phyloP scores from a whole-genome alignment of 2,888 invertebrate species.

The Sicus ferrugineus region DNA sequence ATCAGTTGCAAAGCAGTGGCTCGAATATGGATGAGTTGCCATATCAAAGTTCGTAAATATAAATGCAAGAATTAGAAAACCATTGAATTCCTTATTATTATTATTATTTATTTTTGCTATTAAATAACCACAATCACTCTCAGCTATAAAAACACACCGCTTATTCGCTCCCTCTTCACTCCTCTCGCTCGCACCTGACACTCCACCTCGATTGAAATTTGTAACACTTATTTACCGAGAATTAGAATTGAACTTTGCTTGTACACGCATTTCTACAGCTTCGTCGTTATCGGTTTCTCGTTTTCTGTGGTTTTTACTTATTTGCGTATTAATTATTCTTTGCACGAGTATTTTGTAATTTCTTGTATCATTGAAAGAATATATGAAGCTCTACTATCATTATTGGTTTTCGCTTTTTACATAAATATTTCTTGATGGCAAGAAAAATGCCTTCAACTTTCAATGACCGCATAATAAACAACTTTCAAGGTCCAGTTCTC shows the following conservation, averaged over 20 bases:
- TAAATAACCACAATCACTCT: neutral
- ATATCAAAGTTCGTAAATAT: conserved; percentile 37
- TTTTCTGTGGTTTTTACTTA: conserved; percentile 5
- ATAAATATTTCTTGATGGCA: too few species aligned
- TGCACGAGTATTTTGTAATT: too few species aligned
- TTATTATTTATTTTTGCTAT: neutral
- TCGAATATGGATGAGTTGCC: conserved; percentile 25
- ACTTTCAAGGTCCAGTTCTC: too few species aligned
- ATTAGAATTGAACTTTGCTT: conserved; percentile 9
- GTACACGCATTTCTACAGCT: conserved; percentile 1
- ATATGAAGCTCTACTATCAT: too few species aligned
- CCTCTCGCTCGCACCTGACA: neutral
- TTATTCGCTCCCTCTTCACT: too few species aligned
- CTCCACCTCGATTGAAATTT: neutral
- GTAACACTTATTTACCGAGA: neutral
- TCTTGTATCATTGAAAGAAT: too few species aligned
- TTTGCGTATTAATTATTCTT: neutral
- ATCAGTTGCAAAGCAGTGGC: conserved; percentile 27
- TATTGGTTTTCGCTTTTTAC: too few species aligned
- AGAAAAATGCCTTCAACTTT: too few species aligned
- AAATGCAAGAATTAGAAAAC: conserved; percentile 24
- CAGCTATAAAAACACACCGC: too few species aligned
- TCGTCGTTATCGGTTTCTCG: neutral
- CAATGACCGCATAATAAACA: too few species aligned
- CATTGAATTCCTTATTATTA: conserved; percentile 9